Evolutionary conservation across 2,113 vertebrate species (phyloP).

Genomic region (Aramus guarauna): DNA sequence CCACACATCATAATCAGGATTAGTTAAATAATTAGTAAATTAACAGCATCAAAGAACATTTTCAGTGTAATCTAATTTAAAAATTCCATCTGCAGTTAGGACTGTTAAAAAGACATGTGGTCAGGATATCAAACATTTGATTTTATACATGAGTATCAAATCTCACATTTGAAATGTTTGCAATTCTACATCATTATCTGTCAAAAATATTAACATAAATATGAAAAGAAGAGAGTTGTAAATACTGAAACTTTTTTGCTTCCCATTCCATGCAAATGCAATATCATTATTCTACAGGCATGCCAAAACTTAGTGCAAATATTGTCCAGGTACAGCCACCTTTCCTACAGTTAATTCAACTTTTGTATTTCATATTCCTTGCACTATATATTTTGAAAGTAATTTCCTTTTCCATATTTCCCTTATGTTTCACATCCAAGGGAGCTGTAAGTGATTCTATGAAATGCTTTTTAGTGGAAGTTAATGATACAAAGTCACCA

Average conservation of each 20-base stretch:
- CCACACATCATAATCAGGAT: background rate
- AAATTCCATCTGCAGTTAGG: background rate
- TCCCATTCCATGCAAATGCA: background rate
- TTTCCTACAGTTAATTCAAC: background rate
- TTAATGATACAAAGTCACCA: background rate
- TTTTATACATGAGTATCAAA: background rate
- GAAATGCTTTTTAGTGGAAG: background rate
- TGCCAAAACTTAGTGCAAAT: background rate
- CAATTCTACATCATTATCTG: background rate
- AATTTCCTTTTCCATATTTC: background rate
- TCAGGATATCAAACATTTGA: background rate
- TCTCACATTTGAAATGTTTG: background rate
- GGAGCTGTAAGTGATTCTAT: background rate
- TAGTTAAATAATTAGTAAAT: background rate
- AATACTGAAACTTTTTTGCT: background rate
- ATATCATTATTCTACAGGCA: background rate
- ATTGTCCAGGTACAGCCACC: background rate
- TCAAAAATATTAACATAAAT: background rate
- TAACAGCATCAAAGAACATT: background rate
- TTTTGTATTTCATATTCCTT: background rate
- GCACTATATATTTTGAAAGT: background rate
- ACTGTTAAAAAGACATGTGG: background rate
- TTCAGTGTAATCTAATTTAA: background rate
- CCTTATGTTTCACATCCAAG: background rate
- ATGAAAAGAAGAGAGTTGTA: background rate